phyloP scores from a whole-genome alignment of 1,140 invertebrate species.

The Cyrtorhinus lividipennis region DNA sequence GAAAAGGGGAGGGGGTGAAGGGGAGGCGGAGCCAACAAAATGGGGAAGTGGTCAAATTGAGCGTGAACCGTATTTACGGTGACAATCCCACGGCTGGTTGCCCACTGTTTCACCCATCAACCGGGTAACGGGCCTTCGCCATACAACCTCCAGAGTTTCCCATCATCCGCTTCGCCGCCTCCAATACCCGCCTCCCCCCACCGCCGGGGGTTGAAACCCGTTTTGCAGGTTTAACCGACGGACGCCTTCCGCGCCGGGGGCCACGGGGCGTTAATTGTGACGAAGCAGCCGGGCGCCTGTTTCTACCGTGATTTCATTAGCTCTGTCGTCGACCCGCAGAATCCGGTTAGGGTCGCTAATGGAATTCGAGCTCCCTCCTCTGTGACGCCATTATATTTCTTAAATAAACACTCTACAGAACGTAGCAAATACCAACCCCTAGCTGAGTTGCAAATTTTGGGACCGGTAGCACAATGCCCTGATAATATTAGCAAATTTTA shows the following conservation, averaged over 20 bases:
- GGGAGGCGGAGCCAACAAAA: not conserved
- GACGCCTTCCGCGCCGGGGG: no score
- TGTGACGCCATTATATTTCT: no score
- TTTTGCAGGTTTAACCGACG: no score
- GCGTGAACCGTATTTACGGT: conserved; percentile 22
- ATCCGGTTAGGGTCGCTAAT: not conserved
- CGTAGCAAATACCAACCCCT: no score
- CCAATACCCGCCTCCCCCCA: conserved; percentile 14
- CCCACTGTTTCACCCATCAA: conserved; percentile 34
- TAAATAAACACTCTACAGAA: no score
- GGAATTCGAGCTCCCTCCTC: not conserved
- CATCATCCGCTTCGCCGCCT: conserved; percentile 22
- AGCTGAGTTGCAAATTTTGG: no score
- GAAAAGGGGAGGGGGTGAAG: conserved; percentile 8
- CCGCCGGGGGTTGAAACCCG: not conserved
- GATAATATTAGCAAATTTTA: no score
- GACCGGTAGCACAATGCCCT: no score
- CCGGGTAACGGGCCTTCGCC: conserved; percentile 27
- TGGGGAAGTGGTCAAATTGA: conserved; percentile 25
- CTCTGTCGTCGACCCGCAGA: not conserved
- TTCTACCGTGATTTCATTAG: not conserved
- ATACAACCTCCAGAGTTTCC: conserved; percentile 20
- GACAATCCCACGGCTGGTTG: conserved; percentile 34
- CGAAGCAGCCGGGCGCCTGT: not conserved
- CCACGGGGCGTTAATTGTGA: not conserved